Evolutionary conservation across 2,797 vertebrate species (phyloP).

Genomic region (Xiphophorus birchmanni): DNA sequence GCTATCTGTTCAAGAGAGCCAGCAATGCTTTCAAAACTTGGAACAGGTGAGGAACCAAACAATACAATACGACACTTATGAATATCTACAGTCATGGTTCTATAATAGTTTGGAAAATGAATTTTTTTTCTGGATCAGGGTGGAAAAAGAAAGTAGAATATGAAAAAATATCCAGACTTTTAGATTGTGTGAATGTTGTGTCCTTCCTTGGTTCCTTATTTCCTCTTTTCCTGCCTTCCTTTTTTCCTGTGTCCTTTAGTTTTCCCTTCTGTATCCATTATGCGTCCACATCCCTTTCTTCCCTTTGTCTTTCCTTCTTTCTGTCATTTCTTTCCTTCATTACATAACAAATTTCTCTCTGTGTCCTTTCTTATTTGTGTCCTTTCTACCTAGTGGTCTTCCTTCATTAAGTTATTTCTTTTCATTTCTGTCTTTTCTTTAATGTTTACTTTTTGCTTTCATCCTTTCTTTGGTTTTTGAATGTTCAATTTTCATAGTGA

Average conservation of each 20-base stretch:
- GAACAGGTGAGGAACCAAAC: constrained; percentile 84
- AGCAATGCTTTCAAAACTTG: constrained; percentile 99
- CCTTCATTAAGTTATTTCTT: background rate
- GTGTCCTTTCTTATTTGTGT: background rate
- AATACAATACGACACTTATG: background rate
- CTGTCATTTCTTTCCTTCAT: background rate
- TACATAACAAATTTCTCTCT: background rate
- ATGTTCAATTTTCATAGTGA: background rate
- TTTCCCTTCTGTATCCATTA: background rate
- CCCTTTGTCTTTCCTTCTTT: background rate
- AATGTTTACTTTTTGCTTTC: background rate
- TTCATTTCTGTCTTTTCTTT: background rate
- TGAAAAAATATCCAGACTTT: background rate
- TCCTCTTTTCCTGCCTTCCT: background rate
- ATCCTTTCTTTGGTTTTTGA: background rate
- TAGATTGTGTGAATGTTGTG: background rate
- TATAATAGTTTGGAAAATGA: background rate
- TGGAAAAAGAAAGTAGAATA: background rate
- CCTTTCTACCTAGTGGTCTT: background rate
- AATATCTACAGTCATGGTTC: background rate
- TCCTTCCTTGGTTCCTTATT: background rate
- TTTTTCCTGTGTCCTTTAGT: background rate
- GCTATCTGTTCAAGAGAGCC: constrained; percentile 97
- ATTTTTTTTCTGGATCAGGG: background rate
- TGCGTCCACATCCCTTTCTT: background rate